These are phyloP conservation scores for Pardalotus punctatus DNA, from an alignment of 2,113 vertebrate genomes.

Conservation along the genomic window DNA sequence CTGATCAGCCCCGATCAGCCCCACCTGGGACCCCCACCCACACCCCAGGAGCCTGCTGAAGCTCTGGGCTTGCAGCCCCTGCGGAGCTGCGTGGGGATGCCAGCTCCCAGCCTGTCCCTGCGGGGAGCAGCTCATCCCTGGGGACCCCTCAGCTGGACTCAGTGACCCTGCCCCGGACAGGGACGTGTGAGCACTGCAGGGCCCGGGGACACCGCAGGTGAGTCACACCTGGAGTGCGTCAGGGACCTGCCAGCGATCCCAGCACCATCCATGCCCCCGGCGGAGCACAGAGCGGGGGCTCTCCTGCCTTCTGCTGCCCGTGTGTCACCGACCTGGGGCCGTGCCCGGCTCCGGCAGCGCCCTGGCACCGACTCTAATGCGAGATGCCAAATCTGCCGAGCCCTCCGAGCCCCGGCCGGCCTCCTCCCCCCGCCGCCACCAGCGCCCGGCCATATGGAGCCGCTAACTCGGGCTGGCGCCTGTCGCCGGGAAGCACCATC, in stretches of 20 bases:
- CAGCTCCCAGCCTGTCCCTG: background rate
- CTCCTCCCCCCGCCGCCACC: background rate
- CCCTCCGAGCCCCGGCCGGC: background rate
- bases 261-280: background rate
- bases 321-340: constrained; percentile 17
- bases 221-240: accelerated
- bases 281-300: constrained; percentile 20
- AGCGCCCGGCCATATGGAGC: constrained; percentile 60
- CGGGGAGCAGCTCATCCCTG: background rate
- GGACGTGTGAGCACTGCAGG: too few relatives aligned
- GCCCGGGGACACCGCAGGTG: background rate
- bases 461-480: background rate
- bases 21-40: background rate
- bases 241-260: accelerated
- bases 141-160: accelerated
- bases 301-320: constrained; percentile 56
- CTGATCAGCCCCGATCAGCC: background rate
- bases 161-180: background rate
- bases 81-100: accelerated
- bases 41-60: background rate
- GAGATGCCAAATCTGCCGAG: constrained; percentile 50
- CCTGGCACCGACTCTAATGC: constrained; percentile 22
- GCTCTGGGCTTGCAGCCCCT: background rate
- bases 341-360: constrained; percentile 51
- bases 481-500: background rate